phyloP scores from a whole-genome alignment of 2,113 vertebrate species.

The Bettongia penicillata region DNA sequence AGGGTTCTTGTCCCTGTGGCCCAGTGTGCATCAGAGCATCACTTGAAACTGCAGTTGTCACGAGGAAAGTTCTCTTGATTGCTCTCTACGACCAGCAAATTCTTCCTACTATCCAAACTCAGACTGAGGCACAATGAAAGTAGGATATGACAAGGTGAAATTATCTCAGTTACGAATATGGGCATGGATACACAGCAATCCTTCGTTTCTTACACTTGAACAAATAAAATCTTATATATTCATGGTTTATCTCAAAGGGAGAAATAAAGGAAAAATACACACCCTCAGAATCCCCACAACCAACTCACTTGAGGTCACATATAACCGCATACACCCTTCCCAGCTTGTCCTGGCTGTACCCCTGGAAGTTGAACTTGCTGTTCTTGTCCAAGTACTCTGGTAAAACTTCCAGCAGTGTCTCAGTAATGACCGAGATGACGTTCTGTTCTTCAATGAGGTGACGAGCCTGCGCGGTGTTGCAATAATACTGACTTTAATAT shows the following conservation, averaged over 20 bases:
- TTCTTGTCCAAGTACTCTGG: conserved; percentile 93
- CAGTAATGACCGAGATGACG: conserved; percentile 93
- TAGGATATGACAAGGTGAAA: not conserved
- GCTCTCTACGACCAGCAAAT: not conserved
- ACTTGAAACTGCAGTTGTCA: not conserved
- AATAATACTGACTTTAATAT: conserved; percentile 66
- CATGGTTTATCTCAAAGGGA: conserved; percentile 36
- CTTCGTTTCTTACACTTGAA: conserved; percentile 27
- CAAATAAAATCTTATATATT: conserved; percentile 13
- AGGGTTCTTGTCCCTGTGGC: not conserved
- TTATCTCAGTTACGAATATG: not conserved
- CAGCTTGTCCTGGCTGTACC: conserved; percentile 95
- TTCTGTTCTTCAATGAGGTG: conserved; percentile 95
- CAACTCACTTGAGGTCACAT: conserved; percentile 94
- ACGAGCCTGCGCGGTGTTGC: conserved; percentile 87
- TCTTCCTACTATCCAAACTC: not conserved
- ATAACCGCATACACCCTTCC: conserved; percentile 94
- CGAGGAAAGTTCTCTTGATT: not conserved
- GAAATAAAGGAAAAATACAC: conserved; percentile 40
- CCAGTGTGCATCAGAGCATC: not conserved
- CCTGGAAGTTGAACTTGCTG: conserved; percentile 96
- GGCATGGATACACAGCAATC: not conserved
- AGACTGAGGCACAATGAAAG: not conserved
- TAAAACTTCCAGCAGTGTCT: conserved; percentile 93
- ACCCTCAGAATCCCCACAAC: conserved; percentile 12